Evolutionary conservation across 2,797 vertebrate species (phyloP).

Genomic region (Syngnathus acus): DNA sequence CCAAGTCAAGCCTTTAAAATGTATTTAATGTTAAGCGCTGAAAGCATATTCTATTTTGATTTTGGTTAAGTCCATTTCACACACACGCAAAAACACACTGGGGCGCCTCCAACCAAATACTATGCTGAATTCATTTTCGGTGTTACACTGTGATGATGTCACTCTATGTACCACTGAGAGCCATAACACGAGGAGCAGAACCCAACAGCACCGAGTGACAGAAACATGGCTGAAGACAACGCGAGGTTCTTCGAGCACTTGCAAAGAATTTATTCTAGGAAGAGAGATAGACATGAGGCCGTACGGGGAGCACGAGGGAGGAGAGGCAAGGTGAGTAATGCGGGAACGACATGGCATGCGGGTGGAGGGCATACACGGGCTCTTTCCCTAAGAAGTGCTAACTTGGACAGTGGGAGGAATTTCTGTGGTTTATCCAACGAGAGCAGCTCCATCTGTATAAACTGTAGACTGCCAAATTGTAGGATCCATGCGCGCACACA

Average conservation of each 20-base stretch:
- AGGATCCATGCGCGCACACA: slow-evolving; percentile 42
- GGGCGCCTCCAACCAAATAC: too few species aligned
- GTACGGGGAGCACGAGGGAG: slow-evolving; percentile 30
- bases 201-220: not conserved
- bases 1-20: not conserved
- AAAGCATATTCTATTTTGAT: not conserved
- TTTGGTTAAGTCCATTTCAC: not conserved
- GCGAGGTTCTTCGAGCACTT: not conserved
- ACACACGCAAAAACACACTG: too few species aligned
- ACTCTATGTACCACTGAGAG: not conserved
- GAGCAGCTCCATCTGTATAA: slow-evolving; percentile 99
- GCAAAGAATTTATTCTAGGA: not conserved
- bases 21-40: not conserved
- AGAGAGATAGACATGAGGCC: not conserved
- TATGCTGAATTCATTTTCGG: not conserved
- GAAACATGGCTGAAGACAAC: slow-evolving; percentile 2
- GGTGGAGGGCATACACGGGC: slow-evolving; percentile 54
- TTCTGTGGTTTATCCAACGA: slow-evolving; percentile 89
- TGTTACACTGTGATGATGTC: not conserved
- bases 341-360: slow-evolving; percentile 46
- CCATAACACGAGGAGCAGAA: not conserved
- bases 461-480: slow-evolving; percentile 82
- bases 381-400: slow-evolving; percentile 94
- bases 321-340: slow-evolving; percentile 28
- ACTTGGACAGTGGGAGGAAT: slow-evolving; percentile 94